These are phyloP conservation scores for Meiosimyza decipiens DNA, from an alignment of 2,888 invertebrate genomes.

Conservation along the genomic window DNA sequence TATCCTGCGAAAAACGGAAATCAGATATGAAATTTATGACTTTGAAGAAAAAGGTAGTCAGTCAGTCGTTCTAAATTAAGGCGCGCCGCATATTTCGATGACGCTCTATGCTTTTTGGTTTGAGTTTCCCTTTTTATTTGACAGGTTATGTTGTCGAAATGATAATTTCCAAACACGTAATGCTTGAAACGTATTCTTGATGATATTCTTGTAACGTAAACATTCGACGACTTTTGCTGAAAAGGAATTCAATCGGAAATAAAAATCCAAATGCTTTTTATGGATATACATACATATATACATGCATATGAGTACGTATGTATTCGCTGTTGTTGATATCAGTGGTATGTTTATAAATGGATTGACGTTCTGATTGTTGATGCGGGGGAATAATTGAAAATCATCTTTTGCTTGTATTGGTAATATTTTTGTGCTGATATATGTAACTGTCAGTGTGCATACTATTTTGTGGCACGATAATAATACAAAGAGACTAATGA, in stretches of 20 bases:
- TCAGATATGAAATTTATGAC: slow-evolving; percentile 31
- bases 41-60: not conserved
- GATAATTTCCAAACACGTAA: slow-evolving; percentile 28
- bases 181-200: not conserved
- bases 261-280: not conserved
- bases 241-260: slow-evolving; percentile 24
- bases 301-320: too few species aligned
- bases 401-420: too few species aligned
- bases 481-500: too few species aligned
- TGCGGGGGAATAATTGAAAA: too few species aligned
- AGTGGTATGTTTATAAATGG: too few species aligned
- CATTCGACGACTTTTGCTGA: not conserved
- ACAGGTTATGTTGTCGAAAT: slow-evolving; percentile 11
- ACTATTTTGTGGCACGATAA: too few species aligned
- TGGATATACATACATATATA: too few species aligned
- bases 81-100: not conserved
- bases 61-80: not conserved
- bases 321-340: too few species aligned
- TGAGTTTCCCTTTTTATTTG: not conserved
- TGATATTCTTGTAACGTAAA: not conserved
- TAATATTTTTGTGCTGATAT: too few species aligned
- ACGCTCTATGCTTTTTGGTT: not conserved
- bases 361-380: too few species aligned
- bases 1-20: slow-evolving; percentile 24
- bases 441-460: too few species aligned